Percentiles rank a stretch among this genome's conserved stretches.
These are phyloP conservation scores for Oligia latruncula DNA, from an alignment of 2,888 invertebrate genomes.

Conservation along the genomic window DNA sequence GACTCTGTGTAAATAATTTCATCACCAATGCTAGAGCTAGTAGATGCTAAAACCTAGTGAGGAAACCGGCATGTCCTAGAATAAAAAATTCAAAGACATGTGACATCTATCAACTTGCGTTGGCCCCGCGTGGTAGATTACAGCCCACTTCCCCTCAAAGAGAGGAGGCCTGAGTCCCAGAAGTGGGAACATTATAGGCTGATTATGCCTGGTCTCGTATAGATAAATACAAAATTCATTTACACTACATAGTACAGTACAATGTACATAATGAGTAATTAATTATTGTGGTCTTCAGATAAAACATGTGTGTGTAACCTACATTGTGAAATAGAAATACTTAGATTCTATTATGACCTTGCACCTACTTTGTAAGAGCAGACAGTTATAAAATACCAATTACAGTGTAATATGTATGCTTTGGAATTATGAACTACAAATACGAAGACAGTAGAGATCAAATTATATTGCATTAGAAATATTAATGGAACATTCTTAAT, in stretches of 20 bases:
- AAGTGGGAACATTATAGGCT: too few species aligned
- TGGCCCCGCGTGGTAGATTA: too few species aligned
- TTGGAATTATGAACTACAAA: conserved; percentile 6
- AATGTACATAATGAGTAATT: not conserved
- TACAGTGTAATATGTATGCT: not conserved
- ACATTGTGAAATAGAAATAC: conserved; percentile 45
- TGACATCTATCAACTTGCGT: too few species aligned
- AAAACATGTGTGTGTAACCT: conserved; percentile 27
- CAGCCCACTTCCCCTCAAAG: too few species aligned
- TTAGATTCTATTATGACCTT: conserved; percentile 36
- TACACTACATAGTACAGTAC: not conserved
- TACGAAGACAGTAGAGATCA: not conserved
- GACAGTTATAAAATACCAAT: conserved; percentile 7
- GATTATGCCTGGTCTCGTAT: too few species aligned
- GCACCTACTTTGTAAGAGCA: conserved; percentile 16
- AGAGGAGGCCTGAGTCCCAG: too few species aligned
- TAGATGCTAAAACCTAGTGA: too few species aligned
- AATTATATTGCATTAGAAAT: not conserved
- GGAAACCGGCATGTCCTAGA: too few species aligned
- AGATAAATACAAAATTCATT: not conserved
- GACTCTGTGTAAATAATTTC: too few species aligned
- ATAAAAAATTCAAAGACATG: too few species aligned
- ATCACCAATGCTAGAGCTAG: too few species aligned
- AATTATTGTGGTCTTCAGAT: conserved; percentile 26
- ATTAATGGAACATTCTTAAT: not conserved